Evolutionary conservation across 1,140 invertebrate genomes (phyloP).

Genomic region (Amyelois transitella): DNA sequence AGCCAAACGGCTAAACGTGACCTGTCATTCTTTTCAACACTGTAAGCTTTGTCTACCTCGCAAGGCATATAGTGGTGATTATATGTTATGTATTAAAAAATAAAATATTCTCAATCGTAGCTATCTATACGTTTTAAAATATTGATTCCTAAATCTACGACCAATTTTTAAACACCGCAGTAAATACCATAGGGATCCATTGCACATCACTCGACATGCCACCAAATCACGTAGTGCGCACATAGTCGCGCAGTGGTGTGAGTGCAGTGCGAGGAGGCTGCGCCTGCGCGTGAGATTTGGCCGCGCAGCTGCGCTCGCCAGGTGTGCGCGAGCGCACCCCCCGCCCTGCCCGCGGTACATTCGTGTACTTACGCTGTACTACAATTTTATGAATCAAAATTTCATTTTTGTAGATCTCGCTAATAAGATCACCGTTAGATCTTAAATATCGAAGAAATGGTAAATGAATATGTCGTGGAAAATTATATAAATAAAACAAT

Average conservation of each 20-base stretch:
- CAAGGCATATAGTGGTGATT: too few species aligned
- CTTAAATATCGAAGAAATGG: too few species aligned
- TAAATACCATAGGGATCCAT: not conserved
- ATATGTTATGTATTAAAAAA: too few species aligned
- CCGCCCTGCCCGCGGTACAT: slow-evolving; percentile 34
- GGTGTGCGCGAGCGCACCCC: slow-evolving; percentile 57
- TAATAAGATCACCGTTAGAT: too few species aligned
- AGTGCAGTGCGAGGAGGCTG: slow-evolving; percentile 45
- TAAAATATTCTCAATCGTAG: too few species aligned
- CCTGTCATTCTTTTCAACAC: too few species aligned
- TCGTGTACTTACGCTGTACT: slow-evolving; percentile 14
- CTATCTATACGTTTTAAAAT: not conserved
- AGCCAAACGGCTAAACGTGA: too few species aligned
- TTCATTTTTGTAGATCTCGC: not conserved
- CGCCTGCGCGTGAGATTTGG: slow-evolving; percentile 68
- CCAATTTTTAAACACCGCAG: not conserved
- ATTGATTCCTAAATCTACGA: too few species aligned
- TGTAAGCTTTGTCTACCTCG: too few species aligned
- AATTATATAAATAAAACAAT: too few species aligned
- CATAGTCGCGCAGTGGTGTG: slow-evolving; percentile 13
- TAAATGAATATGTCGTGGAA: too few species aligned
- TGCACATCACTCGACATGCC: not conserved
- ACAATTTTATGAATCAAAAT: not conserved
- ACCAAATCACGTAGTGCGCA: not conserved
- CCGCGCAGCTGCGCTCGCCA: slow-evolving; percentile 68